A percentile compares a stretch with the other conserved stretches of the same genome.
Evolutionary conservation across 2,888 invertebrate species (phyloP).

Genomic region (Trimorus sp.): DNA sequence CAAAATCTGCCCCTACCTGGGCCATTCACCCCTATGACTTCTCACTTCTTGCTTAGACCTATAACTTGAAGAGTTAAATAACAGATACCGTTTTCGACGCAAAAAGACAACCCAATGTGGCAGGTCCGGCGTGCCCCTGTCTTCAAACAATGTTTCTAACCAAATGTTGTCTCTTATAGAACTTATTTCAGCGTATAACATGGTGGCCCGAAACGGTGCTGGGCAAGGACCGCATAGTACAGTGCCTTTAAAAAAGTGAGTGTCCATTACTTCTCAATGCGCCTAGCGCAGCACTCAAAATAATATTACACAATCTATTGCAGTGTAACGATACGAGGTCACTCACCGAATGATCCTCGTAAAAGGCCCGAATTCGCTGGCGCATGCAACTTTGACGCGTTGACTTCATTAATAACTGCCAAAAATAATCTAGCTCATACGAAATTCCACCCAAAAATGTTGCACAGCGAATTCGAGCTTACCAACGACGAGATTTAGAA

Average conservation of each 20-base stretch:
- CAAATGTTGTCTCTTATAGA: constrained; percentile 80
- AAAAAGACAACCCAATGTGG: constrained; percentile 67
- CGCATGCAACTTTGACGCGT: background rate
- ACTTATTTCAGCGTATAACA: constrained; percentile 96
- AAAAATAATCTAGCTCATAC: too few relatives aligned
- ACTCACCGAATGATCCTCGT: constrained; percentile 37
- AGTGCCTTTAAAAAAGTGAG: constrained; percentile 99
- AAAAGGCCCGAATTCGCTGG: constrained; percentile 49
- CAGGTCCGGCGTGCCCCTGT: constrained; percentile 73
- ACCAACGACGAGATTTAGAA: constrained; percentile 33
- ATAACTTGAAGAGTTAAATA: too few relatives aligned
- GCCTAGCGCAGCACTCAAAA: constrained; percentile 29
- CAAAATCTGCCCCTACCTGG: too few relatives aligned
- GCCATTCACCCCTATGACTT: too few relatives aligned
- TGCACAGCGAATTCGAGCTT: constrained; percentile 28
- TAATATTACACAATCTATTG: constrained; percentile 52
- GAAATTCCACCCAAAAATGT: too few relatives aligned
- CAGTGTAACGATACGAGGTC: constrained; percentile 54
- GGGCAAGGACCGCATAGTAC: constrained; percentile 89
- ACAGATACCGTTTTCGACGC: too few relatives aligned
- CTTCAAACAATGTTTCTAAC: constrained; percentile 72
- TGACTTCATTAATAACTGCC: too few relatives aligned
- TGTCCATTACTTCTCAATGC: constrained; percentile 74
- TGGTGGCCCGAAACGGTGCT: constrained; percentile 96
- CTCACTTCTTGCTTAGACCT: too few relatives aligned